Base-by-base conservation (phyloP, 2,888 invertebrate species). In the Agrochola litura region DNA sequence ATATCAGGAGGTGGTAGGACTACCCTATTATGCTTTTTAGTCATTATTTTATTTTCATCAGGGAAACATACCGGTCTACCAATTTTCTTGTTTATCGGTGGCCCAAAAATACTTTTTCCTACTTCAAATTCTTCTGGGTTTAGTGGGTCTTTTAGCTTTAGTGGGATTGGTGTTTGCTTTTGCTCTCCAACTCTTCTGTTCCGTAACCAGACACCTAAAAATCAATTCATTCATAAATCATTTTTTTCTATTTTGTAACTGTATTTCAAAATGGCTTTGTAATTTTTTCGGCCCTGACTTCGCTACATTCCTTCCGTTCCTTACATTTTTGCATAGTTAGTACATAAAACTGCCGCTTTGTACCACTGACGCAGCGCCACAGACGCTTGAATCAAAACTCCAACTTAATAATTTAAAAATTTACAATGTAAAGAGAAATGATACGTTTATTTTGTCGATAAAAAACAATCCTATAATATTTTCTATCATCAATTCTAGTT, bases 191-290 rank as follows among this genome's bases (percentile, higher is more conserved):
- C 43, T 54, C 19, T 64, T 54, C 19, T 77, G 22, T 43, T 54
- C 25, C 16, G 30, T 46, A 76, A 37, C 30, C 43, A 77, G 2
- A 77, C 2, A 16, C 43, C 54, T 64, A 54, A 10, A 61, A 64
- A 37, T 37, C 1, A 54, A 10, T 46, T 52, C 2, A 52, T 19
- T 2, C 5, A 61, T 4, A 76, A 3, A 37, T 4, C 8, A 16
- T 19, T 19, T 30, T 60, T 60, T 30, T 19, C 4, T 2, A 58
- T 16, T 58, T 58, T 2, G n/a, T 19, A 8, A 30, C 6, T 30
- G 8, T 19, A 9, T 30, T 60, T 19, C 19, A 8, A 60, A 60
- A 60, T 58, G 16, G 30, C 16, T 25, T 30, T 16, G 16, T 30
- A 8, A 14, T 14, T 56, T 58, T n/a, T 25, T 16, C 25, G 52